phyloP scores from a whole-genome alignment of 2,797 vertebrate genomes.

The Chelon labrosus region DNA sequence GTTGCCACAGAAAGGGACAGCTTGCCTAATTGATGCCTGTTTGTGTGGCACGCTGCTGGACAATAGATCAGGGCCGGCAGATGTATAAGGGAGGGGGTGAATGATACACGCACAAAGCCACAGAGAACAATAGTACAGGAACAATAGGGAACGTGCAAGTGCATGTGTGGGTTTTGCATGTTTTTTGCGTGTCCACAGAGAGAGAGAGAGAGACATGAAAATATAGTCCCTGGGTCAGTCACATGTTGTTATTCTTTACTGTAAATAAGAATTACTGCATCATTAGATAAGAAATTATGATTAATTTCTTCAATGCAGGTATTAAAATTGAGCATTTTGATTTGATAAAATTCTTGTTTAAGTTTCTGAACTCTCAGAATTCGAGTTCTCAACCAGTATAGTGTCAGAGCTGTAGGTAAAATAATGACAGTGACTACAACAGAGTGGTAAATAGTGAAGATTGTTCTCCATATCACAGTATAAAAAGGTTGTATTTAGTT shows the following conservation, averaged over 20 bases:
- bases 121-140: slow-evolving; percentile 67
- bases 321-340: not conserved
- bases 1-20: slow-evolving; percentile 72
- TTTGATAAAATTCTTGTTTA: not conserved
- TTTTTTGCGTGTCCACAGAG: not conserved
- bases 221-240: not conserved
- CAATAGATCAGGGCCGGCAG: slow-evolving; percentile 80
- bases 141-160: slow-evolving; percentile 59
- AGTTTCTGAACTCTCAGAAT: not conserved
- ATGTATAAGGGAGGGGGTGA: slow-evolving; percentile 61
- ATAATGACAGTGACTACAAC: no score
- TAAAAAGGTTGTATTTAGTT: not conserved
- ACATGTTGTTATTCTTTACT: slow-evolving; percentile 1
- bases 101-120: slow-evolving; percentile 65
- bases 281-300: not conserved
- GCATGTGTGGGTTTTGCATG: slow-evolving; percentile 20
- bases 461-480: not conserved
- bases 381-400: no score
- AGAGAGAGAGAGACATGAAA: slow-evolving; percentile 6
- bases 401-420: no score
- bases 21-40: slow-evolving; percentile 79
- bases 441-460: no score
- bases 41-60: slow-evolving; percentile 75
- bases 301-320: not conserved
- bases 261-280: not conserved